A percentile compares a stretch with the other conserved stretches of the same genome.
Evolutionary conservation across 2,113 vertebrate species (phyloP).

Genomic region (Gobiocypris rarus): DNA sequence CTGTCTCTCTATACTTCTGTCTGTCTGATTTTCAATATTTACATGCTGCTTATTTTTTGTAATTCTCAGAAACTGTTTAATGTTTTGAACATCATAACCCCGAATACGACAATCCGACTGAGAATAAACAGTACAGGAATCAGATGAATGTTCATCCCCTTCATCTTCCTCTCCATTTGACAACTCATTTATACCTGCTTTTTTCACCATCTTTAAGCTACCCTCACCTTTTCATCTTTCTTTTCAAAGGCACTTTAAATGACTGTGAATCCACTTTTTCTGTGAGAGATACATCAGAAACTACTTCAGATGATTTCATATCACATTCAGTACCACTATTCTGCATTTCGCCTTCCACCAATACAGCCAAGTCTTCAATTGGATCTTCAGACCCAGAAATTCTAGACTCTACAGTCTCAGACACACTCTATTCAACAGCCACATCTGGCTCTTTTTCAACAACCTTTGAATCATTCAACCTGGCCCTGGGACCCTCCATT

Average conservation of each 20-base stretch:
- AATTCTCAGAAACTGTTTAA: too few relatives aligned
- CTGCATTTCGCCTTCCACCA: background rate
- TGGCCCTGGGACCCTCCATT: too few relatives aligned
- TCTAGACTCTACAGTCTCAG: background rate
- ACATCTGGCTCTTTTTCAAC: too few relatives aligned
- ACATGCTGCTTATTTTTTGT: too few relatives aligned
- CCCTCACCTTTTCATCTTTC: background rate
- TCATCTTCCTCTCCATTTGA: background rate
- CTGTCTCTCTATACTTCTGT: too few relatives aligned
- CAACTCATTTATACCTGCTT: background rate
- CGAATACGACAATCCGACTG: too few relatives aligned
- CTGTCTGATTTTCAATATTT: too few relatives aligned
- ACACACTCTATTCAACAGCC: background rate
- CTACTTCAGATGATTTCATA: background rate
- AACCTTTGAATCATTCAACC: too few relatives aligned
- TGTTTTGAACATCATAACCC: too few relatives aligned
- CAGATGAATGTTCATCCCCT: too few relatives aligned
- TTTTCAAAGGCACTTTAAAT: constrained; percentile 1
- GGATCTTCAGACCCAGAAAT: background rate
- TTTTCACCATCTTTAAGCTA: background rate
- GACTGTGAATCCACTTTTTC: background rate
- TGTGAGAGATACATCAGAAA: background rate
- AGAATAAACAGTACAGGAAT: too few relatives aligned
- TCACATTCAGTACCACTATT: background rate
- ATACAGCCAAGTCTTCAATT: background rate